Conservation (phyloP, 1,140 invertebrate genomes). For the Dreissena rostriformis region DNA sequence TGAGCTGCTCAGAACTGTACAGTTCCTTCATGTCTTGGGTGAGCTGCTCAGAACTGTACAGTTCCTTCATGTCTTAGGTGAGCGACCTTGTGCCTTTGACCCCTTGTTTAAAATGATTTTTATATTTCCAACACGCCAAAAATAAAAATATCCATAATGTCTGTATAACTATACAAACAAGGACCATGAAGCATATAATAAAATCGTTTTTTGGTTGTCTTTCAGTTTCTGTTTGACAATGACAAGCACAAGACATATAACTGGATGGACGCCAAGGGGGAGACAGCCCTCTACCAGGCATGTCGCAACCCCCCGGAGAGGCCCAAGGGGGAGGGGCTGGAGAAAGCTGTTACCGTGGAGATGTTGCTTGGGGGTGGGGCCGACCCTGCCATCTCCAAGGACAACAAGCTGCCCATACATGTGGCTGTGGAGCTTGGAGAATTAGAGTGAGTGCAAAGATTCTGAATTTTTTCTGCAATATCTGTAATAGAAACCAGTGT, state of each 20-base stretch:
- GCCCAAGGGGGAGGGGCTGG: constrained; percentile 81
- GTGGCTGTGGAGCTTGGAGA: constrained; percentile 69
- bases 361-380: constrained; percentile 85
- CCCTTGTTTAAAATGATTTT: no score
- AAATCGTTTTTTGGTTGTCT: not conserved
- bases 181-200: no score
- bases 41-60: no score
- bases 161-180: no score
- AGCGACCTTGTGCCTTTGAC: no score
- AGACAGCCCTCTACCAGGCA: constrained; percentile 93
- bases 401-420: constrained; percentile 75
- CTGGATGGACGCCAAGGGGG: constrained; percentile 89
- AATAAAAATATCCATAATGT: no score
- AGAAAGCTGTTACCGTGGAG: constrained; percentile 94
- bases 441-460: constrained; percentile 57
- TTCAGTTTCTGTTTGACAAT: constrained; percentile 67
- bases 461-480: not conserved
- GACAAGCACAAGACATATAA: constrained; percentile 84
- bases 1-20: no score
- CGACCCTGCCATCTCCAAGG: constrained; percentile 69
- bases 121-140: no score
- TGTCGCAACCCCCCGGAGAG: constrained; percentile 82
- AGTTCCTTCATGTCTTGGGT: no score
- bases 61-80: no score
- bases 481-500: no score